Base-by-base conservation (phyloP, 2,797 vertebrate genomes). In the Apogon hyalosoma region DNA sequence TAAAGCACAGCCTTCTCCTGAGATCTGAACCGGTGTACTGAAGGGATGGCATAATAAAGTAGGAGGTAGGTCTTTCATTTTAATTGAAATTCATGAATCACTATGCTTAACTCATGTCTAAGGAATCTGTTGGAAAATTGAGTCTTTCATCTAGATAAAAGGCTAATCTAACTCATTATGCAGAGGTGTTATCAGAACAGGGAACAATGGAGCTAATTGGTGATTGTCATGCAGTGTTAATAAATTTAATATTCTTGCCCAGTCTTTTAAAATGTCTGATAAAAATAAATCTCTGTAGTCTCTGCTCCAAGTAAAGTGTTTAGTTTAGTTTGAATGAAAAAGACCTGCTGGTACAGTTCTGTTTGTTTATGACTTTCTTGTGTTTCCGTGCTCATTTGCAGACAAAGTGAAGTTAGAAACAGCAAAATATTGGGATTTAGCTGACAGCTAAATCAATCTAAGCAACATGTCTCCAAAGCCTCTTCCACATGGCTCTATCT, bases 141-240 rank as follows among this genome's bases (percentile, higher is more conserved):
- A 88, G 91, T 90, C 92, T 94, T 94, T 94, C 92, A 94, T 94
- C 92, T 89, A 78, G 92, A 94, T 94, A 94, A 94, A 93, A 93
- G 90, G 78, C 90, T 93, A 93, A 94, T 94, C 92, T 92, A 79
- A 88, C 87, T 94, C 93, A 94, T 94, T 94, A 93, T 90, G 89
- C 87, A 84, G 84, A 90, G 87, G 86, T 90, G 90, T 93, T 94
- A 95, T 94, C 92, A 88, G 91, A 83, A 81, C 67, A 1, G 74
- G 83, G 86, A 92, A 94, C 93, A 94, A 93, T 92, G 80, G 88
- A 84, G 75, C 87, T 93, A 94, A 94, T 93, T 94, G 88, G 90
- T 84, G 86, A 93, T 89, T 92, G 90, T 87, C 90, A 88, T 80
- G 85, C 84, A 62, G 65, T 83, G 80, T 88, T 93, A 92, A 93